A percentile compares a stretch with the other conserved stretches of the same genome.
phyloP scores from a whole-genome alignment of 2,888 invertebrate genomes.

The Dolichopus griseipennis region DNA sequence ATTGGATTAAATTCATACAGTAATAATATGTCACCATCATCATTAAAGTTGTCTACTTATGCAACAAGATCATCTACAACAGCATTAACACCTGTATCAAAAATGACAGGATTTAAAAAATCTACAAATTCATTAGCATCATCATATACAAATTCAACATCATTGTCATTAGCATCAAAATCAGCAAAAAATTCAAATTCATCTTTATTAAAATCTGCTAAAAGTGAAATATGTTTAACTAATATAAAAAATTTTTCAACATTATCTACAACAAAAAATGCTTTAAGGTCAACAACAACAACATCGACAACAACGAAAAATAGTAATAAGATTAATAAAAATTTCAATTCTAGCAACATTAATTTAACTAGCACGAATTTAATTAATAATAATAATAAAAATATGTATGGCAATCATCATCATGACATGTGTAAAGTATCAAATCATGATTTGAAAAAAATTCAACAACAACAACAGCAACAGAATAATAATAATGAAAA shows the following conservation, averaged over 20 bases:
- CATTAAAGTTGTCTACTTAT: neutral
- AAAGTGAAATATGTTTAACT: slow-evolving; percentile 24
- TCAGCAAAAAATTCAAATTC: neutral
- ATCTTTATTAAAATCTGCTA: slow-evolving; percentile 21
- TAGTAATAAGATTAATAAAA: neutral
- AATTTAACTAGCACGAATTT: slow-evolving; percentile 6
- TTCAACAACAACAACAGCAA: neutral
- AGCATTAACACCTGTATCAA: neutral
- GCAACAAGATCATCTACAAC: neutral
- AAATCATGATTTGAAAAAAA: neutral
- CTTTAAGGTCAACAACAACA: slow-evolving; percentile 11
- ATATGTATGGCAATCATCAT: slow-evolving; percentile 17
- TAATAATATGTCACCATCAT: neutral
- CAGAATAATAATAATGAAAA: slow-evolving; percentile 13
- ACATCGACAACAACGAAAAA: neutral
- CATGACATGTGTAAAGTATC: slow-evolving; percentile 16
- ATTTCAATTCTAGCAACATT: neutral
- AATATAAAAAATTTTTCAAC: slow-evolving; percentile 5
- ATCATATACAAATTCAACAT: slow-evolving; percentile 7
- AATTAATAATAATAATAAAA: neutral
- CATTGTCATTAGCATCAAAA: slow-evolving; percentile 11
- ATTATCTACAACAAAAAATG: neutral
- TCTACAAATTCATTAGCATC: neutral
- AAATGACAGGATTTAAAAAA: neutral
- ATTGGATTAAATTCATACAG: slow-evolving; percentile 20